phyloP scores from a whole-genome alignment of 2,888 invertebrate genomes.

The Hyposoter dolosus region DNA sequence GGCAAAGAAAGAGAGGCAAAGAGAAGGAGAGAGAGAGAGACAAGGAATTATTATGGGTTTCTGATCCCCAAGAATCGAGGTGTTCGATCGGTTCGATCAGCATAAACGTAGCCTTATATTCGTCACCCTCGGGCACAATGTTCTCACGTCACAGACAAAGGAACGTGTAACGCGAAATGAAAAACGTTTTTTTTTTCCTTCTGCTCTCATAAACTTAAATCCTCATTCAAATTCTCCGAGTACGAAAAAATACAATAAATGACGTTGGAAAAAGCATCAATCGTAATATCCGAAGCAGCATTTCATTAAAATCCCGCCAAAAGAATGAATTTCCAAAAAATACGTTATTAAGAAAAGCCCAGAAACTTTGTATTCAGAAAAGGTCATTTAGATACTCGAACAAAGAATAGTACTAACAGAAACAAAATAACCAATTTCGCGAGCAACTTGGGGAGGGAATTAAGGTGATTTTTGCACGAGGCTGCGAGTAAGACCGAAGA shows the following conservation, averaged over 20 bases:
- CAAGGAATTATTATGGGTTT: slow-evolving; percentile 34
- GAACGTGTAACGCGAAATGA: slow-evolving; percentile 73
- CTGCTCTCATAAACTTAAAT: slow-evolving; percentile 10
- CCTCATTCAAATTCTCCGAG: slow-evolving; percentile 19
- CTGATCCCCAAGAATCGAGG: slow-evolving; percentile 55
- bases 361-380: not conserved
- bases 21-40: not conserved
- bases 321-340: not conserved
- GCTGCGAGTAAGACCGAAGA: slow-evolving; percentile 10
- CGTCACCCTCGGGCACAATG: slow-evolving; percentile 75
- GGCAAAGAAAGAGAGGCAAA: slow-evolving; percentile 17
- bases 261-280: not conserved
- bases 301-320: not conserved
- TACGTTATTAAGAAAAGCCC: not conserved
- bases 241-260: not conserved
- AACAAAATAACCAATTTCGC: not conserved
- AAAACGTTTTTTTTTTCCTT: slow-evolving; percentile 68
- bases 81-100: slow-evolving; percentile 79
- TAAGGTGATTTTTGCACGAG: slow-evolving; percentile 34
- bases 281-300: not conserved
- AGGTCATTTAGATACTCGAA: not conserved
- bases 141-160: slow-evolving; percentile 82
- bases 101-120: slow-evolving; percentile 42
- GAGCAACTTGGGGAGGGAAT: not conserved
- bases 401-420: not conserved